These are phyloP conservation scores for Rhynchonycteris naso DNA, from an alignment of 2,797 vertebrate genomes.

Conservation along the genomic window DNA sequence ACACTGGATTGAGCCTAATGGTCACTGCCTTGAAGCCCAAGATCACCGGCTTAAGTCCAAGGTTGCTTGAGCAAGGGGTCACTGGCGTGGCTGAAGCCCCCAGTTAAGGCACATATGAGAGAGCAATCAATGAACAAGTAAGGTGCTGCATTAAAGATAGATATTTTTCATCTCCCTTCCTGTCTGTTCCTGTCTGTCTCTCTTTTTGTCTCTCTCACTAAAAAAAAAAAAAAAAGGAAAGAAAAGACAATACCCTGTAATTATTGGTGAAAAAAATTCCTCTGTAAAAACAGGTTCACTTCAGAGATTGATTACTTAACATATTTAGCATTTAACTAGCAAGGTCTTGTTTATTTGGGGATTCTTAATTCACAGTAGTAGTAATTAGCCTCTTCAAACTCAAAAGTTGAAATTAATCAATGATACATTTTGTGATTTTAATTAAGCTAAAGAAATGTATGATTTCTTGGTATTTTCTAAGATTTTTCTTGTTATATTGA, in stretches of 20 bases:
- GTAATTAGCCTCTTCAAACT: conserved; percentile 36
- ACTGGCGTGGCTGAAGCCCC: too few relatives aligned
- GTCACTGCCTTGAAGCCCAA: too few relatives aligned
- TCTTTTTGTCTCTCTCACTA: too few relatives aligned
- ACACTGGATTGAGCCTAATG: too few relatives aligned
- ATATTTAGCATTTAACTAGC: not conserved
- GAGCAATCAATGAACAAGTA: too few relatives aligned
- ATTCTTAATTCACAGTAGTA: conserved; percentile 43
- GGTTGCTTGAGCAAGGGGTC: too few relatives aligned
- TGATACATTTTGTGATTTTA: conserved; percentile 51
- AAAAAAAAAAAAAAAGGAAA: too few relatives aligned
- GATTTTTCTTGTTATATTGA: not conserved
- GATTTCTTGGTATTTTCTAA: conserved; percentile 23
- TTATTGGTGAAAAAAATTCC: not conserved
- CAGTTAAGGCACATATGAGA: too few relatives aligned
- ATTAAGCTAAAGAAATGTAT: conserved; percentile 39
- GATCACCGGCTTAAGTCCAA: too few relatives aligned
- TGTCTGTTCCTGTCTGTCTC: too few relatives aligned
- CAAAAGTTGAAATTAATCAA: conserved; percentile 28
- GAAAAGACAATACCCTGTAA: not conserved
- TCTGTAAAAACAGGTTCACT: conserved; percentile 2
- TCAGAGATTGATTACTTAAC: not conserved
- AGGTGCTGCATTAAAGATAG: too few relatives aligned
- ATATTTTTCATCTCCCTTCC: too few relatives aligned
- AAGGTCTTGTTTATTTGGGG: not conserved